Conservation (phyloP, 2,888 invertebrate genomes). For the Sialis fuliginosa region DNA sequence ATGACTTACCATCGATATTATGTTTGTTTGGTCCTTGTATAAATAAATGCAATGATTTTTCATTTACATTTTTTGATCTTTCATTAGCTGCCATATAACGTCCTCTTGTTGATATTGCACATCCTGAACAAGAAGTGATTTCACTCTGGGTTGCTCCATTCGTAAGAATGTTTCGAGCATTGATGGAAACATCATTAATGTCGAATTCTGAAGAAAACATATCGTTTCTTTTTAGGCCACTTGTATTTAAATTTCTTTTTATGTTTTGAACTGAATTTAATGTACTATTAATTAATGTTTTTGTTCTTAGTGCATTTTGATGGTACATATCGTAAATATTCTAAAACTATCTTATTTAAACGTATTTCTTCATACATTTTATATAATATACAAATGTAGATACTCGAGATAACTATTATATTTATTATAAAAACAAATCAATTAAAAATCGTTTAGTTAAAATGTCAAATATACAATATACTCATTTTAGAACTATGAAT, state of each 20-base stretch:
- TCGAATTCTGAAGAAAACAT: constrained; percentile 31
- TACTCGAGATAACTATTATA: too few relatives aligned
- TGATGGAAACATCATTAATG: constrained; percentile 37
- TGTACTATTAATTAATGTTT: too few relatives aligned
- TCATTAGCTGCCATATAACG: constrained; percentile 34
- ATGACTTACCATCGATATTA: constrained; percentile 24
- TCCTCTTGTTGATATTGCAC: constrained; percentile 35
- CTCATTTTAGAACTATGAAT: too few relatives aligned
- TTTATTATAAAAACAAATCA: too few relatives aligned
- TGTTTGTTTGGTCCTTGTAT: constrained; percentile 34
- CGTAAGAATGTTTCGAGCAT: constrained; percentile 35
- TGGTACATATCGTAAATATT: too few relatives aligned
- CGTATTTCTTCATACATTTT: too few relatives aligned
- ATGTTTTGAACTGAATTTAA: constrained; percentile 21
- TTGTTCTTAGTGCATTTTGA: too few relatives aligned
- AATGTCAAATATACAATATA: too few relatives aligned
- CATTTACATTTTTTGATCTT: constrained; percentile 25
- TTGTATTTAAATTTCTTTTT: background rate
- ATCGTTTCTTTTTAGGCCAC: background rate
- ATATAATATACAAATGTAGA: too few relatives aligned
- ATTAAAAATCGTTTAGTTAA: too few relatives aligned
- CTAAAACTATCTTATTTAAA: too few relatives aligned
- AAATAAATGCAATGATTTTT: constrained; percentile 34
- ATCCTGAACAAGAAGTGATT: constrained; percentile 28
- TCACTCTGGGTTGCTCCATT: constrained; percentile 38